phyloP scores from a whole-genome alignment of 2,113 vertebrate species.

The Halcyon senegalensis region DNA sequence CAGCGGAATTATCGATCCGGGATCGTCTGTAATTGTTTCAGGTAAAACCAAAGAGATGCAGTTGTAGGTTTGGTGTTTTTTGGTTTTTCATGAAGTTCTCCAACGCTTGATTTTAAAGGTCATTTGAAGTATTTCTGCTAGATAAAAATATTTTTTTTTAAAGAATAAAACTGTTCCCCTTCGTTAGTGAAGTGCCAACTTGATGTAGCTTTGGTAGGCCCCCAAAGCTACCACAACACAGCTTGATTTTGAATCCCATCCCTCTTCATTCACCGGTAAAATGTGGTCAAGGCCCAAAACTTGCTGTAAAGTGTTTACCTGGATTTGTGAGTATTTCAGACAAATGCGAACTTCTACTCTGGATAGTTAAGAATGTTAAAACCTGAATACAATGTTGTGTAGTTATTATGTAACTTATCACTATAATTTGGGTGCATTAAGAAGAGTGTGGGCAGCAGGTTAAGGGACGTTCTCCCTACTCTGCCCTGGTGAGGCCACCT shows the following conservation, averaged over 20 bases:
- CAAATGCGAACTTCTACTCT: neutral
- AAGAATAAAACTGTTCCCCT: neutral
- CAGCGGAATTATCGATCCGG: constrained; percentile 93
- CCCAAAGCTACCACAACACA: no score
- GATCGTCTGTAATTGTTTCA: constrained; percentile 88
- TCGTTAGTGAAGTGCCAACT: neutral
- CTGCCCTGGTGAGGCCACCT: neutral
- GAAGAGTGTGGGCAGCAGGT: neutral
- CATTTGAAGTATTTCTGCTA: neutral
- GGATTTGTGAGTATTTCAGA: neutral
- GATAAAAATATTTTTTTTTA: neutral
- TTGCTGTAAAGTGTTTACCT: neutral
- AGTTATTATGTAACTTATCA: neutral
- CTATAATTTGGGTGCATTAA: neutral
- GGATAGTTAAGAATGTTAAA: neutral
- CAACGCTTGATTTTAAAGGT: neutral
- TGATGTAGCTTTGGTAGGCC: neutral
- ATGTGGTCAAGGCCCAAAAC: neutral
- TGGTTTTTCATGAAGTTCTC: neutral
- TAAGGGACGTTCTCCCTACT: neutral
- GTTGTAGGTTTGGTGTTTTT: neutral
- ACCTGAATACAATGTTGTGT: neutral
- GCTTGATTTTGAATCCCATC: neutral
- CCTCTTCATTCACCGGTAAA: neutral
- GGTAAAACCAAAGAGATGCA: constrained; percentile 67